Evolutionary conservation across 92 coral and sea anemone species (phyloP).

Genomic region (Siderastrea siderea): DNA sequence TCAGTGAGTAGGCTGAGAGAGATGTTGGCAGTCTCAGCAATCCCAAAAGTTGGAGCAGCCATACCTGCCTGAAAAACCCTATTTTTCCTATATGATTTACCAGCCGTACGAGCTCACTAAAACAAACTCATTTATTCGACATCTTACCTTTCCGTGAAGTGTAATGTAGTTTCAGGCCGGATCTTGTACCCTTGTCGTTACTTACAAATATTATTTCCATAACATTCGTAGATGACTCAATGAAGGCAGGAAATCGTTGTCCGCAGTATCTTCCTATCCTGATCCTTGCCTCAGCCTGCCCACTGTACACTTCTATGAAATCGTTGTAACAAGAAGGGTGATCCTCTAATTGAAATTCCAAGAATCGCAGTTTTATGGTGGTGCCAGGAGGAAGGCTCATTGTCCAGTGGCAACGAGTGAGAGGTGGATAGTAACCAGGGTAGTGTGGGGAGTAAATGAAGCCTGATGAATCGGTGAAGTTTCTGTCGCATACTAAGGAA

Average conservation of each 20-base stretch:
- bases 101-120: too few relatives aligned
- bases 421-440: conserved; percentile 63
- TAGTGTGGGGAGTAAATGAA: conserved; percentile 65
- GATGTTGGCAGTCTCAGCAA: too few relatives aligned
- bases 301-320: conserved; percentile 63
- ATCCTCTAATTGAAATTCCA: conserved; percentile 77
- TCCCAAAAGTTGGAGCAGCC: too few relatives aligned
- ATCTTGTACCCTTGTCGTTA: conserved; percentile 46
- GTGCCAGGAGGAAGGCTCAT: conserved; percentile 50
- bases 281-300: conserved; percentile 17
- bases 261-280: conserved; percentile 81
- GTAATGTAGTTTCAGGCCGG: conserved; percentile 72
- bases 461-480: conserved; percentile 48
- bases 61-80: too few relatives aligned
- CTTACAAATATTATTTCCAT: conserved; percentile 66
- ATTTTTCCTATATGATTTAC: too few relatives aligned
- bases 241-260: conserved; percentile 72
- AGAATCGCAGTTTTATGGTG: conserved; percentile 70
- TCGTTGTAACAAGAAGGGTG: conserved; percentile 72
- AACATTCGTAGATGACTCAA: conserved; percentile 71
- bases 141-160: conserved; percentile 61
- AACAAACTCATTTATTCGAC: background rate
- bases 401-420: conserved; percentile 64
- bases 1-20: too few relatives aligned
- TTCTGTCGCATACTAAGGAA: conserved; percentile 43